Evolutionary conservation across 2,113 vertebrate species (phyloP).

Genomic region (Pseudorectes ferrugineus): DNA sequence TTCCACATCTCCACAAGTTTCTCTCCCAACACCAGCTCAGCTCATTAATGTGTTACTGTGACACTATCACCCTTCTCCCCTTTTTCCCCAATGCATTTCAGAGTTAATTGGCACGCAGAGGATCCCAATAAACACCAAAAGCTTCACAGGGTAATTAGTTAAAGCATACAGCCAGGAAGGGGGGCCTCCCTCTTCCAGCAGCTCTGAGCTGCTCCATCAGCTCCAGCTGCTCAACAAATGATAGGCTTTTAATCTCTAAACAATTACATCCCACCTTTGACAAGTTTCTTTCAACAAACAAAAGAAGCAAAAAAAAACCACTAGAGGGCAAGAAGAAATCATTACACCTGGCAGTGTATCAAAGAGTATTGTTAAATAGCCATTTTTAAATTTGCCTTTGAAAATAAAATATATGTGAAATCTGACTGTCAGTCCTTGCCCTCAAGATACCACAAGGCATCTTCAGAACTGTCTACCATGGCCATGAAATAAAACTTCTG

Average conservation of each 20-base stretch:
- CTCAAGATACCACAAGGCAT: background rate
- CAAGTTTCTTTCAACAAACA: background rate
- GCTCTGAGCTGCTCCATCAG: background rate
- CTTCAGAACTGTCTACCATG: background rate
- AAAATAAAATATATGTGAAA: background rate
- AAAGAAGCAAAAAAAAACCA: background rate
- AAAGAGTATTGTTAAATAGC: background rate
- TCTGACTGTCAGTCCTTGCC: background rate
- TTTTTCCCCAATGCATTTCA: background rate
- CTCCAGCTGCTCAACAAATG: background rate
- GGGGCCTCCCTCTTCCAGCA: background rate
- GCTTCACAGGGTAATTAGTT: background rate
- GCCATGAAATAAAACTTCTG: background rate
- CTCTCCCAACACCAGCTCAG: background rate
- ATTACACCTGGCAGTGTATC: background rate
- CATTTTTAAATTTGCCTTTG: background rate
- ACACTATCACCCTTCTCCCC: background rate
- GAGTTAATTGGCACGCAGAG: background rate
- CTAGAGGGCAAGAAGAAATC: background rate
- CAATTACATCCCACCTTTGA: background rate
- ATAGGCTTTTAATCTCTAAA: background rate
- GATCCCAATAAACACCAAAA: background rate
- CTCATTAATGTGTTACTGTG: background rate
- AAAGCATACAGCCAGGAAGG: background rate
- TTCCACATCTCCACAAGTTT: background rate